Conservation (phyloP, 2,888 invertebrate genomes). For the Podabrus alpinus region DNA sequence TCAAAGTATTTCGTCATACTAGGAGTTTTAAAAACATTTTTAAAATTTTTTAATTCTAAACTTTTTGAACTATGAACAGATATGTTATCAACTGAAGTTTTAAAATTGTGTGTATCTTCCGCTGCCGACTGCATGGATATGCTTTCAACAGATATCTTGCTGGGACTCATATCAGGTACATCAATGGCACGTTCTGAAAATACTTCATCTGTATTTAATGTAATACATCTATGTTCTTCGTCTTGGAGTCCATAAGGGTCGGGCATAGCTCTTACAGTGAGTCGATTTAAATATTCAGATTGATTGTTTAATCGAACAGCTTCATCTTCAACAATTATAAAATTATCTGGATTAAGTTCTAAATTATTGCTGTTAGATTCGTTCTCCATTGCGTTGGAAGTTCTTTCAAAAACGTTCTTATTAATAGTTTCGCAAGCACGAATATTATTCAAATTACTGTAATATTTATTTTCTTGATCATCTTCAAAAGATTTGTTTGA, state of each 20-base stretch:
- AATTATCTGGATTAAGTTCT: constrained; percentile 28
- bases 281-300: constrained; percentile 45
- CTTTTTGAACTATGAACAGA: constrained; percentile 65
- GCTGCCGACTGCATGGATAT: constrained; percentile 37
- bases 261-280: constrained; percentile 71
- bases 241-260: constrained; percentile 54
- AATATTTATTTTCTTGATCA: constrained; percentile 34
- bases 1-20: constrained; percentile 41
- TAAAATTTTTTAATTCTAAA: constrained; percentile 54
- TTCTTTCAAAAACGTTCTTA: constrained; percentile 8
- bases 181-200: constrained; percentile 52
- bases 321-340: not conserved
- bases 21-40: constrained; percentile 50
- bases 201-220: constrained; percentile 37
- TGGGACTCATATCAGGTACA: constrained; percentile 44
- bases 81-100: constrained; percentile 59
- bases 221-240: constrained; percentile 41
- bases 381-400: constrained; percentile 11
- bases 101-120: constrained; percentile 40
- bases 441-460: constrained; percentile 50
- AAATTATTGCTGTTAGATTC: constrained; percentile 37
- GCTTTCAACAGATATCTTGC: constrained; percentile 42
- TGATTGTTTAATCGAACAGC: not conserved
- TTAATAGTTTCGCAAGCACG: constrained; percentile 46
- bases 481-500: constrained; percentile 25